Conservation (phyloP, 1,140 invertebrate genomes). For the Oncopeltus fasciatus region DNA sequence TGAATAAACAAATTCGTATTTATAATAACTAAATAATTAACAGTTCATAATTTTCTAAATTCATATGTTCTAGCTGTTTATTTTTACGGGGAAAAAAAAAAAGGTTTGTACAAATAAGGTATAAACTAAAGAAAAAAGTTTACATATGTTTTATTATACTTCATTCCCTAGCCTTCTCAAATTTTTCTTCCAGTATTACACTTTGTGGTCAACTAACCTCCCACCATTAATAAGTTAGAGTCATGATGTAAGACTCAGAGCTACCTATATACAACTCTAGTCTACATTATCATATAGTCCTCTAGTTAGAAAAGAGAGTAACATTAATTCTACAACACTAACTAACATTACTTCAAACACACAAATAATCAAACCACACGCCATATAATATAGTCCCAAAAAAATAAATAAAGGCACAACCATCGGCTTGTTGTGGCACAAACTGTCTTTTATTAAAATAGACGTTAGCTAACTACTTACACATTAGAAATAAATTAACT, state of each 20-base stretch:
- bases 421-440: constrained; percentile 1
- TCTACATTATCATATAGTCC: background rate
- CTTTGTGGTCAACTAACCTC: no score
- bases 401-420: constrained; percentile 2
- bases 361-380: background rate
- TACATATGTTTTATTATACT: no score
- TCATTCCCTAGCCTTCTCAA: no score
- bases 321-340: background rate
- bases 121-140: no score
- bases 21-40: no score
- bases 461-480: background rate
- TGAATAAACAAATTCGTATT: no score
- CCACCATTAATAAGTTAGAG: no score
- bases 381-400: background rate
- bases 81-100: no score
- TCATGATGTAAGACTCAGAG: background rate
- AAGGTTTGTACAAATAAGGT: no score
- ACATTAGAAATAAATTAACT: background rate
- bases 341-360: background rate
- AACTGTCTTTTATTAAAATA: background rate
- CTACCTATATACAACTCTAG: background rate
- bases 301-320: background rate
- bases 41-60: no score
- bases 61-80: no score
- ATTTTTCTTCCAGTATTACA: no score